These are phyloP conservation scores for Mesembrinibis cayennensis DNA, from an alignment of 2,113 vertebrate genomes.

Conservation along the genomic window DNA sequence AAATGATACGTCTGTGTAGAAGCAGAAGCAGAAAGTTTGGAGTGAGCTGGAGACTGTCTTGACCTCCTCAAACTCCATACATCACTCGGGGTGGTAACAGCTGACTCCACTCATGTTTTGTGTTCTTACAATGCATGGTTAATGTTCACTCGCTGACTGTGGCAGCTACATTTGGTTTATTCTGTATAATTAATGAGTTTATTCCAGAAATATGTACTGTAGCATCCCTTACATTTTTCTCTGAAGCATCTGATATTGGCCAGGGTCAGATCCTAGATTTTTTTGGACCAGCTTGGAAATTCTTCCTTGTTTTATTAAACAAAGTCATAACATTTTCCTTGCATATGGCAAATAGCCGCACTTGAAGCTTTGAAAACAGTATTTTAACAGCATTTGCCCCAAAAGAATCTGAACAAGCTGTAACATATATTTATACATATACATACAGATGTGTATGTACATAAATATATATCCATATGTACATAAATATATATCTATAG, in stretches of 20 bases:
- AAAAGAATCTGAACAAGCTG: background rate
- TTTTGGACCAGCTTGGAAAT: slow-evolving; percentile 22
- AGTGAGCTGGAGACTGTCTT: background rate
- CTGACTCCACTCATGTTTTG: slow-evolving; percentile 19
- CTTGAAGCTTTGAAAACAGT: background rate
- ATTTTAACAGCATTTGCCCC: background rate
- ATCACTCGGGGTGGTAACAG: background rate
- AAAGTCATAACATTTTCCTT: slow-evolving; percentile 22
- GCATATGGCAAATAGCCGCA: background rate
- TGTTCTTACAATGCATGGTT: background rate
- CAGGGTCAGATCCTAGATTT: background rate
- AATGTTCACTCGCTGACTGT: background rate
- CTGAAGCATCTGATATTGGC: slow-evolving; percentile 48
- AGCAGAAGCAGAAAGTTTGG: background rate
- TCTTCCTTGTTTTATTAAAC: slow-evolving; percentile 36
- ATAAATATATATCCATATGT: background rate
- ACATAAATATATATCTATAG: background rate
- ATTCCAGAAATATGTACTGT: background rate
- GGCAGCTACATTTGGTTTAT: slow-evolving; percentile 14
- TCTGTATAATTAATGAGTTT: background rate
- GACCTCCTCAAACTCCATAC: background rate
- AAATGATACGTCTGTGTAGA: background rate
- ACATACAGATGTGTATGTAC: background rate
- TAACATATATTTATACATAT: background rate
- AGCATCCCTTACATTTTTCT: slow-evolving; percentile 45